Evolutionary conservation across 1,140 invertebrate species (phyloP), one percentile per base, ranked within the genome.

Genomic region (Delia radicum): DNA sequence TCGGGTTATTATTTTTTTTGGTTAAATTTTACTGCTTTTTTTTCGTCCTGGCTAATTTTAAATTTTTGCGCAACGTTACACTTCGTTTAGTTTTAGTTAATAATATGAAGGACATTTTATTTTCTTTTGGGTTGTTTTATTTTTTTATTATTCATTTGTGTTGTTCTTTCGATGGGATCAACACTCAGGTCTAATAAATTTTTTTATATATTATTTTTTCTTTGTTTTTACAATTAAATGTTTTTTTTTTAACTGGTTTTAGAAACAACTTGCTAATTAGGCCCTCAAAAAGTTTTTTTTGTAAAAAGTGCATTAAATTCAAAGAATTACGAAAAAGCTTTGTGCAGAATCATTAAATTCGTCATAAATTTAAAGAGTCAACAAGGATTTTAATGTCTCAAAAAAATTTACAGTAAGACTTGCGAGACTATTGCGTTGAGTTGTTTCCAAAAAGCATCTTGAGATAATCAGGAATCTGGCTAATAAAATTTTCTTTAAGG

Each of bases 21-120:
- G 48, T 55, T n/a, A 21, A 21, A 21, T n/a, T 55, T 55, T 55
- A 10, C 15, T 55, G 18, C 18, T 21, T 5, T 24, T 2, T 1
- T 21, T 55, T 55, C 7, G n/a, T 29, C 12, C 13, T 67, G 63
- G 63, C 26, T 29, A 67, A 67, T 67, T 67, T 67, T 29, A 67
- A 67, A 67, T 29, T 31, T 67, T 67, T 67, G 24, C 31, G 29
- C 63, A 67, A 29, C 63, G 28, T 67, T 67, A 31, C 29, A 28
- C 63, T 67, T 67, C 63, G 63, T 67, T 67, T 67, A 31, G 28
- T 67, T 31, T 67, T 28, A 67, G 63, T 67, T 67, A 67, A 67
- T 67, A 67, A 29, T 29, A 24, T 28, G 63, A 67, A 67, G 27
- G 63, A 67, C 63, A 67, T 67, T 61, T 61, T 61, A 2, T 61